Percentiles rank a stretch among this genome's conserved stretches.
Evolutionary conservation across 2,888 invertebrate species (phyloP).

Genomic region (Oscheius sp.): DNA sequence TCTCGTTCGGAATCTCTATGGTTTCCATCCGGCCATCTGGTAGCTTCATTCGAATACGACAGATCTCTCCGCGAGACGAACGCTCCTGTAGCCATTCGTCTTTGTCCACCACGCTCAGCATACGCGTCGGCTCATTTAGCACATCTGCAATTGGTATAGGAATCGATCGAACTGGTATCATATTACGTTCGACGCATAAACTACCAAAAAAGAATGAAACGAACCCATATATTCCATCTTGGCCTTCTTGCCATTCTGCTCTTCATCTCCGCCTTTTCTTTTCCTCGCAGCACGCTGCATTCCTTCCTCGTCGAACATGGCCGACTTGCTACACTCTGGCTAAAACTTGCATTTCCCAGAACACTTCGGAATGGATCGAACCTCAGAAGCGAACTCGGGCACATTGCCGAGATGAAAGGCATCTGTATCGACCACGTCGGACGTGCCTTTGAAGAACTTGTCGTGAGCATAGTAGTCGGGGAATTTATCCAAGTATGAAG

Average conservation of each 20-base stretch:
- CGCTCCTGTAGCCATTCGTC: slow-evolving; percentile 51
- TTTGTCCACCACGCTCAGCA: slow-evolving; percentile 42
- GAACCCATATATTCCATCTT: slow-evolving; percentile 4
- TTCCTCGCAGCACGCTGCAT: slow-evolving; percentile 9
- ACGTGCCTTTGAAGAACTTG: slow-evolving; percentile 10
- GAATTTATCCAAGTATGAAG: slow-evolving; percentile 56
- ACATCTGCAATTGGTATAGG: slow-evolving; percentile 19
- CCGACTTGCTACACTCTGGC: slow-evolving; percentile 33
- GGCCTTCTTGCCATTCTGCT: neutral
- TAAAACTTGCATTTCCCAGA: neutral
- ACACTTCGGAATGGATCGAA: neutral
- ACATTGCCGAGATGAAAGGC: slow-evolving; percentile 31
- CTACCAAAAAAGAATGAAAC: neutral
- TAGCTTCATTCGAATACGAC: slow-evolving; percentile 36
- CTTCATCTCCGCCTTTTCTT: slow-evolving; percentile 1
- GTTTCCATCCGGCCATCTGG: slow-evolving; percentile 39
- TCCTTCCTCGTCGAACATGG: slow-evolving; percentile 22
- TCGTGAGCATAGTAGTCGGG: slow-evolving; percentile 63
- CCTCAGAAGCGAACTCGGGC: slow-evolving; percentile 36
- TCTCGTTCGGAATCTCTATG: slow-evolving; percentile 39
- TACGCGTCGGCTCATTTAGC: slow-evolving; percentile 44
- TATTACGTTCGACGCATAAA: neutral
- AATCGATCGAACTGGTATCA: neutral
- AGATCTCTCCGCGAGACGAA: slow-evolving; percentile 11
- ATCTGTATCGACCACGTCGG: slow-evolving; percentile 9